phyloP scores from a whole-genome alignment of 2,113 vertebrate species.

The Monopterus albus region DNA sequence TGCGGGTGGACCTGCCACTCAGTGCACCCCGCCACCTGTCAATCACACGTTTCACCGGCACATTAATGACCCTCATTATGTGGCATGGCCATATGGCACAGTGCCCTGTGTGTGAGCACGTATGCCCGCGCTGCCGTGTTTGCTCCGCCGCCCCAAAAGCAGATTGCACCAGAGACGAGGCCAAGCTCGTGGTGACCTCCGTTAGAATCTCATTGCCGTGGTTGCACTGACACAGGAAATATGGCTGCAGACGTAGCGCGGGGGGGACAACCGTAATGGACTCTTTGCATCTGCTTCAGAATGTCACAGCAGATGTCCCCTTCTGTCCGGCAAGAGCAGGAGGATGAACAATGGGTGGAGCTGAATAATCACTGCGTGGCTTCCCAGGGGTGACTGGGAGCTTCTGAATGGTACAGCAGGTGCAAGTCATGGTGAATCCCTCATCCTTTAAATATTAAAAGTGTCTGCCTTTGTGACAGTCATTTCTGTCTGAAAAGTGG shows the following conservation, averaged over 20 bases:
- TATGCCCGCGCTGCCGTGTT: not conserved
- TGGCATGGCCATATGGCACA: slow-evolving; percentile 53
- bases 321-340: slow-evolving; percentile 50
- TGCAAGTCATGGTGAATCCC: not conserved
- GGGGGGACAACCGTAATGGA: slow-evolving; percentile 63
- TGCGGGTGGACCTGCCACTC: slow-evolving; percentile 65
- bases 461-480: slow-evolving; percentile 40
- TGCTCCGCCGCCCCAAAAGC: slow-evolving; percentile 51
- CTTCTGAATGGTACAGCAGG: not conserved
- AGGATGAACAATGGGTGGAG: slow-evolving; percentile 31
- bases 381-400: slow-evolving; percentile 1
- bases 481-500: not conserved
- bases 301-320: slow-evolving; percentile 68
- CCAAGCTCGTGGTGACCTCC: slow-evolving; percentile 62
- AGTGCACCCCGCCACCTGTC: slow-evolving; percentile 55
- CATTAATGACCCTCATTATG: slow-evolving; percentile 77
- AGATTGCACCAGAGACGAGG: slow-evolving; percentile 70
- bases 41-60: slow-evolving; percentile 57
- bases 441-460: slow-evolving; percentile 46
- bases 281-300: slow-evolving; percentile 74
- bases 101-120: not conserved
- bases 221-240: slow-evolving; percentile 69
- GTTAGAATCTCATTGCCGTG: slow-evolving; percentile 49
- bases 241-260: slow-evolving; percentile 44
- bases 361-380: not conserved